These are phyloP conservation scores for Dicentrarchus labrax DNA, from an alignment of 2,113 vertebrate genomes.

Conservation along the genomic window DNA sequence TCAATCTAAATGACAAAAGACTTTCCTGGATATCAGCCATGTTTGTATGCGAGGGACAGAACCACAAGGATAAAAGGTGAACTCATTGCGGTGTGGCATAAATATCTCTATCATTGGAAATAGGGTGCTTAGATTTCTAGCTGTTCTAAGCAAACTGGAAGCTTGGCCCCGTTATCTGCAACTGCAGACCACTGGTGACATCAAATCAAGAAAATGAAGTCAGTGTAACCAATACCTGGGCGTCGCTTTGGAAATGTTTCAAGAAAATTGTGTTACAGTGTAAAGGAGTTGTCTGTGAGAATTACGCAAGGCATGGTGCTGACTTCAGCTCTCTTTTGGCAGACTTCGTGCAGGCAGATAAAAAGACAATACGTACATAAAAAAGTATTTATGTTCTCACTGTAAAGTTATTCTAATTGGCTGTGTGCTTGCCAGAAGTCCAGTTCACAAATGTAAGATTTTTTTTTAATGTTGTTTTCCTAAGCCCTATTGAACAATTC, in stretches of 20 bases:
- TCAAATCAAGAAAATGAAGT: slow-evolving; percentile 1
- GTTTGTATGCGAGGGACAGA: not conserved
- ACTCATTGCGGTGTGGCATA: not conserved
- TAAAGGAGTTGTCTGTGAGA: not conserved
- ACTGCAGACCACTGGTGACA: not conserved
- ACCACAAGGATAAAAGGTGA: slow-evolving; percentile 29
- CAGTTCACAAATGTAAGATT: not conserved
- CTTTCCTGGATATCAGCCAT: slow-evolving; percentile 30
- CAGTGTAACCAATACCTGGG: not conserved
- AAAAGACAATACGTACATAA: slow-evolving; percentile 3
- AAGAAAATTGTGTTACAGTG: not conserved
- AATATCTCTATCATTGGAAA: slow-evolving; percentile 16
- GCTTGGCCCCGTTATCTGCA: not conserved
- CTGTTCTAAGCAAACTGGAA: not conserved
- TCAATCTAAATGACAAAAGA: slow-evolving; percentile 24
- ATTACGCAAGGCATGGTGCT: slow-evolving; percentile 31
- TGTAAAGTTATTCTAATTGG: not conserved
- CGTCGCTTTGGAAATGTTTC: not conserved
- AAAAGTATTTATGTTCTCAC: not conserved
- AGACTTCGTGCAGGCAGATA: slow-evolving; percentile 36
- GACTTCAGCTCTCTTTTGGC: slow-evolving; percentile 49
- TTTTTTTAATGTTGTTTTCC: not conserved
- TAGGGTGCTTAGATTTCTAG: not conserved
- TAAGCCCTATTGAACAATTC: not conserved
- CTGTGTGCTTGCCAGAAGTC: not conserved